Percentiles rank a stretch among this genome's conserved stretches.
Conservation (phyloP, 2,888 invertebrate species). For the Sinodicranocentrus sp. region DNA sequence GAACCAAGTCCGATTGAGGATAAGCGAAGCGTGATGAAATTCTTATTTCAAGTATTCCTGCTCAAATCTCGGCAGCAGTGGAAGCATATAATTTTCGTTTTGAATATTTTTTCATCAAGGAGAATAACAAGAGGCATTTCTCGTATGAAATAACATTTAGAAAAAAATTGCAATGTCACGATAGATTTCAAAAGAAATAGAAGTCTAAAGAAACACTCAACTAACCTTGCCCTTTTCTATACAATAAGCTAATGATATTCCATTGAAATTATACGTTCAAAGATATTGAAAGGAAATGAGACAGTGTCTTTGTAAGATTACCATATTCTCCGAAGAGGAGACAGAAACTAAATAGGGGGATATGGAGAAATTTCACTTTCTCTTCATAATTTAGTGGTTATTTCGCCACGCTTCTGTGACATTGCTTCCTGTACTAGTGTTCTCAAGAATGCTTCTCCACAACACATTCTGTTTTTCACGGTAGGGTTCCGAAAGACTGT, state of each 20-base stretch:
- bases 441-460: background rate
- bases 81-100: background rate
- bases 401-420: background rate
- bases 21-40: slow-evolving; percentile 4
- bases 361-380: slow-evolving; percentile 8
- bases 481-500: no score
- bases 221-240: background rate
- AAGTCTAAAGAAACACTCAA: background rate
- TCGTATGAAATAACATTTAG: background rate
- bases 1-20: background rate
- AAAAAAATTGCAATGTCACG: background rate
- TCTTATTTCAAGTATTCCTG: slow-evolving; percentile 17
- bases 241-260: background rate
- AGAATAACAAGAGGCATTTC: no score
- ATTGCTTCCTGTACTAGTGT: background rate
- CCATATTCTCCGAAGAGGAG: background rate
- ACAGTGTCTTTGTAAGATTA: background rate
- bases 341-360: background rate
- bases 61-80: background rate
- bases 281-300: slow-evolving; percentile 17
- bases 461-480: no score
- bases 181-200: background rate
- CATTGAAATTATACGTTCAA: background rate
- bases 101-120: background rate
- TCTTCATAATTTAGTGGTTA: slow-evolving; percentile 18